Conservation (phyloP, 2,797 vertebrate species). For the Sebastes iracundus region DNA sequence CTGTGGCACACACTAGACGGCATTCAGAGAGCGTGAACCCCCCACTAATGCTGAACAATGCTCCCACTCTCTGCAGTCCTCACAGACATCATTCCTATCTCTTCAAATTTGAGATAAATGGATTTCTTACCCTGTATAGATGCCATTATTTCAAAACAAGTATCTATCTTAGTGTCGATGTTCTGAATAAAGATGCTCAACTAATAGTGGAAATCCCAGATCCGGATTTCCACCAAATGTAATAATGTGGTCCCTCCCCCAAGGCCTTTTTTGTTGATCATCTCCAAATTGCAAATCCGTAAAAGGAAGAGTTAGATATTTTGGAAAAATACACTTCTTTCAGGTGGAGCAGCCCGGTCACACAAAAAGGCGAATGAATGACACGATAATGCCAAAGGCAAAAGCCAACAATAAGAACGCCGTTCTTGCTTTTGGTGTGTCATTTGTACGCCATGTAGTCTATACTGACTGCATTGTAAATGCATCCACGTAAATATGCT, state of each 20-base stretch:
- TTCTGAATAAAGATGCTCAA: background rate
- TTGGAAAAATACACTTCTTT: background rate
- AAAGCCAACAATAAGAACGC: no score
- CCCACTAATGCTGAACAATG: constrained; percentile 1
- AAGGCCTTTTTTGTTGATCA: background rate
- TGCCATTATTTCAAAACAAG: background rate
- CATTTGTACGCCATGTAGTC: no score
- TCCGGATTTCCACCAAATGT: background rate
- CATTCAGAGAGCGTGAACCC: background rate
- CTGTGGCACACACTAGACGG: background rate
- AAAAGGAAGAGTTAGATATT: background rate
- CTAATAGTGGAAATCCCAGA: constrained; percentile 22
- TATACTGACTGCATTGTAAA: no score
- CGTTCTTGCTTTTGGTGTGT: no score
- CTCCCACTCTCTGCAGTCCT: background rate
- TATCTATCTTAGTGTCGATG: background rate
- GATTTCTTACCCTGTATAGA: background rate
- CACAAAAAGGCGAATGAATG: no score
- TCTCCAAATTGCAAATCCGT: background rate
- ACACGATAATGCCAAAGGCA: no score
- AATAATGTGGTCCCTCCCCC: background rate
- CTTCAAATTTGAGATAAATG: background rate
- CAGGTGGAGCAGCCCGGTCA: no score
- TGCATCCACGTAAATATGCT: no score
- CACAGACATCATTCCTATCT: background rate